These are phyloP conservation scores for Kryphioiulus occultus DNA, from an alignment of 2,888 invertebrate genomes.

Conservation along the genomic window DNA sequence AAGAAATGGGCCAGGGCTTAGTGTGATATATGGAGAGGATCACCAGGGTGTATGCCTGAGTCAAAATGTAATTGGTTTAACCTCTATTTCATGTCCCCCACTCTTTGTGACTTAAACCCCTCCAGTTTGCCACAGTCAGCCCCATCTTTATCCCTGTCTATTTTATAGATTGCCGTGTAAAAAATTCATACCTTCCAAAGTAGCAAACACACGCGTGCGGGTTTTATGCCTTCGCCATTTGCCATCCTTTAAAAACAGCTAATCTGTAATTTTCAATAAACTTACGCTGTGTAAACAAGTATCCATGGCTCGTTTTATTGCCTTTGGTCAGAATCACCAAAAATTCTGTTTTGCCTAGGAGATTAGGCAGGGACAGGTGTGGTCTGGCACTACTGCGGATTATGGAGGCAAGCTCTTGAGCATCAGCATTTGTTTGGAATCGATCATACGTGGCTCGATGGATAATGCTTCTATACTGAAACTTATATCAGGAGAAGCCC, in stretches of 20 bases:
- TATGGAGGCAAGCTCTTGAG: not conserved
- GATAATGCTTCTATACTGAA: not conserved
- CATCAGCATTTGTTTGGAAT: not conserved
- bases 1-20: slow-evolving; percentile 6
- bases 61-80: slow-evolving; percentile 20
- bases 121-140: not conserved
- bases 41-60: not conserved
- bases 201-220: not conserved
- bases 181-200: not conserved
- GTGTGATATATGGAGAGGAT: slow-evolving; percentile 17
- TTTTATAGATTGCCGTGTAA: not conserved
- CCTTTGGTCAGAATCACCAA: not conserved
- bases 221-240: not conserved
- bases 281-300: not conserved
- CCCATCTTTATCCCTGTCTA: slow-evolving; percentile 1
- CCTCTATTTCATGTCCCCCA: not conserved
- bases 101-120: not conserved
- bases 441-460: not conserved
- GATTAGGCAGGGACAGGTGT: not conserved
- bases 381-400: not conserved
- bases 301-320: not conserved
- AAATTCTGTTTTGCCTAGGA: not conserved
- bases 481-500: too few species aligned
- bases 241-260: not conserved
- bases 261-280: not conserved